Evolutionary conservation across 1,140 invertebrate genomes (phyloP).

Genomic region (Achatina immaculata): DNA sequence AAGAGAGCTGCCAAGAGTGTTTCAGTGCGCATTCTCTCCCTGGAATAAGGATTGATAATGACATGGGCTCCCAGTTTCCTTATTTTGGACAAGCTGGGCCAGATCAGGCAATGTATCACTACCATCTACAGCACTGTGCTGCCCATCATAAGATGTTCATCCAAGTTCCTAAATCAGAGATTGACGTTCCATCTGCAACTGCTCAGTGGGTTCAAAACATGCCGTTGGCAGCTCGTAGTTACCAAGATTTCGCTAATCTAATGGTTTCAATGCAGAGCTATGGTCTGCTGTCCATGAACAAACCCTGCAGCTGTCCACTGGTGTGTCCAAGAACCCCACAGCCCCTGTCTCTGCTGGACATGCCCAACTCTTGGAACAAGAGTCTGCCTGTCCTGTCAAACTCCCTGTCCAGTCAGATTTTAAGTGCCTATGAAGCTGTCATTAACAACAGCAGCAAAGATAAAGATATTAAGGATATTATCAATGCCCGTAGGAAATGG

Average conservation of each 20-base stretch:
- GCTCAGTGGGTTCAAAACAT: constrained; percentile 50
- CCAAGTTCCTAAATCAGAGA: constrained; percentile 33
- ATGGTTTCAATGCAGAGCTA: constrained; percentile 38
- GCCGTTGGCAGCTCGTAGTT: constrained; percentile 42
- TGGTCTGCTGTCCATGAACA: constrained; percentile 21
- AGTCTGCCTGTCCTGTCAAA: constrained; percentile 44
- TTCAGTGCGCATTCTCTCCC: constrained; percentile 12
- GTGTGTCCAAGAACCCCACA: constrained; percentile 32
- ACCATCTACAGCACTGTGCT: neutral
- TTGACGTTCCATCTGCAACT: constrained; percentile 35
- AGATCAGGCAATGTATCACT: neutral
- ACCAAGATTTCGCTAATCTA: constrained; percentile 43
- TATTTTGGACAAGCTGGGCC: neutral
- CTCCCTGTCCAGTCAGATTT: constrained; percentile 20
- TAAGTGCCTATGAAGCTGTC: constrained; percentile 35
- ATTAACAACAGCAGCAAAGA: neutral
- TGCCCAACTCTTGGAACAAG: constrained; percentile 44
- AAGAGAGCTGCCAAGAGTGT: neutral
- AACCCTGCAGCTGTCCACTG: constrained; percentile 44
- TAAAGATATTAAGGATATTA: constrained; percentile 22
- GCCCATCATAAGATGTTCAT: neutral
- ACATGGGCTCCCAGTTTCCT: constrained; percentile 26
- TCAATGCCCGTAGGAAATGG: constrained; percentile 8
- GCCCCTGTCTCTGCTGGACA: constrained; percentile 26
- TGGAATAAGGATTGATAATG: neutral